Evolutionary conservation across 2,888 invertebrate genomes (phyloP).

Genomic region (Yponomeuta sedellus): DNA sequence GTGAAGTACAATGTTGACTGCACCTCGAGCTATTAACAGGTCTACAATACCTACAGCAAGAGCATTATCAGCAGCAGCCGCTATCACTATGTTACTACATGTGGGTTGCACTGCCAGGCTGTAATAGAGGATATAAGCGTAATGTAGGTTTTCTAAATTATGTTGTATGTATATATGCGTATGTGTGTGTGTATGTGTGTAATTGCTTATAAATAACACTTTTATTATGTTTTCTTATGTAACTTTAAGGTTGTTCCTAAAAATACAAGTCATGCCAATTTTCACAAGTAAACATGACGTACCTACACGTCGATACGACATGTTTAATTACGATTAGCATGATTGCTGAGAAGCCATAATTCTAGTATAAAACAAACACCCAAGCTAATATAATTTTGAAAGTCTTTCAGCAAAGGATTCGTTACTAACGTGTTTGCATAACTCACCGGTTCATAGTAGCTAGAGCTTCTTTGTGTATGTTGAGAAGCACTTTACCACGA

Average conservation of each 20-base stretch:
- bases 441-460: background rate
- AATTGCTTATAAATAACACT: too few species aligned
- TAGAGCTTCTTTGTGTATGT: background rate
- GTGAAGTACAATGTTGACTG: background rate
- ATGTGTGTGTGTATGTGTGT: too few species aligned
- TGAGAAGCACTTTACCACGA: constrained; percentile 14
- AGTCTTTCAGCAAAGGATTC: background rate
- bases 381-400: too few species aligned
- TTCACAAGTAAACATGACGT: too few species aligned
- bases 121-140: background rate
- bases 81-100: background rate
- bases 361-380: too few species aligned
- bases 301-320: too few species aligned
- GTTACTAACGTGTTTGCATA: background rate
- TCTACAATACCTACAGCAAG: background rate
- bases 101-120: background rate
- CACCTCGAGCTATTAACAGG: constrained; percentile 8
- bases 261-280: too few species aligned
- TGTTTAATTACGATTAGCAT: too few species aligned
- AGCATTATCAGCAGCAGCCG: background rate
- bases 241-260: too few species aligned
- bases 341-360: too few species aligned
- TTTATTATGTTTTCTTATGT: too few species aligned
- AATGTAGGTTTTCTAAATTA: background rate
- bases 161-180: background rate